phyloP scores from a whole-genome alignment of 2,113 vertebrate species.

The Australoheros scitulus region DNA sequence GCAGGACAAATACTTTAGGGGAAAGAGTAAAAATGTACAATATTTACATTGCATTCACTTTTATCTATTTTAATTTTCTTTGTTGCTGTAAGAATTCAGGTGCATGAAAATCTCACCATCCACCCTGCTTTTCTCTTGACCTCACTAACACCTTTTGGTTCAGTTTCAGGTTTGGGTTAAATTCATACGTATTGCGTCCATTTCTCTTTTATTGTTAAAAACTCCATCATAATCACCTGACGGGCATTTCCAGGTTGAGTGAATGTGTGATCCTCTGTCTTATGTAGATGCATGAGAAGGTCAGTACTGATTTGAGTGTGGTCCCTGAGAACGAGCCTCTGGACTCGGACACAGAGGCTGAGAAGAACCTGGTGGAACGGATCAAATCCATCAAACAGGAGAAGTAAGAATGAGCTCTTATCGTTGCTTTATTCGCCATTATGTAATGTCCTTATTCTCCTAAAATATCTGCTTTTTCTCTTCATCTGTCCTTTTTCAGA shows the following conservation, averaged over 20 bases:
- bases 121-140: conserved; percentile 10
- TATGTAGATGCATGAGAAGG: conserved; percentile 76
- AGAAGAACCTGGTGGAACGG: conserved; percentile 88
- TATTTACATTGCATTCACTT: not conserved
- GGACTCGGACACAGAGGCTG: conserved; percentile 82
- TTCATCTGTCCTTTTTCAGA: conserved; percentile 65
- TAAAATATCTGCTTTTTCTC: not conserved
- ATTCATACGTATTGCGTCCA: fast-evolving
- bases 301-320: conserved; percentile 69
- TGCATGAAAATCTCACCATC: conserved; percentile 58
- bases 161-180: conserved; percentile 21
- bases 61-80: not conserved
- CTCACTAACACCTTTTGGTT: conserved; percentile 62
- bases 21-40: not conserved
- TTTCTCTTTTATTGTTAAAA: not conserved
- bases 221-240: not conserved
- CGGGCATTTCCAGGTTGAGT: not conserved
- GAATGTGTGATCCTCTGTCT: not conserved
- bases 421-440: fast-evolving
- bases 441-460: not conserved
- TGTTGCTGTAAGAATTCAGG: conserved; percentile 12
- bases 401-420: conserved; percentile 81
- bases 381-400: conserved; percentile 97
- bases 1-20: not conserved
- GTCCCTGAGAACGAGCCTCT: conserved; percentile 85